Conservation (phyloP, 2,797 vertebrate genomes). For the Apogon talboti region DNA sequence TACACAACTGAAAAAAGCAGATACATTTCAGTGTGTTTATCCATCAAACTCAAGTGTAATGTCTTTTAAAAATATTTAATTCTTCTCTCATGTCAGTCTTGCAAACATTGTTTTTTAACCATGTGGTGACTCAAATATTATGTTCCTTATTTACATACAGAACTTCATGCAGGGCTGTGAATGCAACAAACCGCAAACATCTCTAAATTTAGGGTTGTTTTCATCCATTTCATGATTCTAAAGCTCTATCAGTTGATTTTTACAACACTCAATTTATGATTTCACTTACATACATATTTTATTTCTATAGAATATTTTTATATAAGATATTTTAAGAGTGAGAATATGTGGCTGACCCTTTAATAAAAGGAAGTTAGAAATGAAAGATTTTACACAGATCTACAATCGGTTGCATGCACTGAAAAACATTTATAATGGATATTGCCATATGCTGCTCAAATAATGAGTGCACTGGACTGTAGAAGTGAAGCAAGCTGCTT, state of each 20-base stretch:
- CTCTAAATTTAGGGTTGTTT: background rate
- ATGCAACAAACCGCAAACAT: background rate
- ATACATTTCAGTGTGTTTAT: conserved; percentile 1
- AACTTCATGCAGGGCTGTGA: background rate
- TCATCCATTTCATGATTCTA: background rate
- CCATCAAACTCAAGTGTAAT: background rate
- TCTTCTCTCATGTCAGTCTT: background rate
- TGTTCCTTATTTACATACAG: background rate
- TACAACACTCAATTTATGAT: background rate
- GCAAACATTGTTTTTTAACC: background rate
- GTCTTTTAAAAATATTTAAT: background rate
- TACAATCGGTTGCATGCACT: background rate
- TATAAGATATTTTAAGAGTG: background rate
- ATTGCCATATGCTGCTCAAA: conserved; percentile 27
- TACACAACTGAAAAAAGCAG: background rate
- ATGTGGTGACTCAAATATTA: background rate
- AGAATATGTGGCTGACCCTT: too few relatives aligned
- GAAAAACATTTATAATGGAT: background rate
- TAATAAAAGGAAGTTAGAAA: too few relatives aligned
- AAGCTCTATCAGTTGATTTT: background rate
- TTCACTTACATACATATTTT: background rate
- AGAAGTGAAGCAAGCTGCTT: conserved; percentile 41
- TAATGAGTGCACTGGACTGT: conserved; percentile 26
- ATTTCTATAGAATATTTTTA: background rate
- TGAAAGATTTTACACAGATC: background rate